Percentiles rank a stretch among this genome's conserved stretches.
Conservation (phyloP, 2,797 vertebrate species). For the Neostethus bicornis region DNA sequence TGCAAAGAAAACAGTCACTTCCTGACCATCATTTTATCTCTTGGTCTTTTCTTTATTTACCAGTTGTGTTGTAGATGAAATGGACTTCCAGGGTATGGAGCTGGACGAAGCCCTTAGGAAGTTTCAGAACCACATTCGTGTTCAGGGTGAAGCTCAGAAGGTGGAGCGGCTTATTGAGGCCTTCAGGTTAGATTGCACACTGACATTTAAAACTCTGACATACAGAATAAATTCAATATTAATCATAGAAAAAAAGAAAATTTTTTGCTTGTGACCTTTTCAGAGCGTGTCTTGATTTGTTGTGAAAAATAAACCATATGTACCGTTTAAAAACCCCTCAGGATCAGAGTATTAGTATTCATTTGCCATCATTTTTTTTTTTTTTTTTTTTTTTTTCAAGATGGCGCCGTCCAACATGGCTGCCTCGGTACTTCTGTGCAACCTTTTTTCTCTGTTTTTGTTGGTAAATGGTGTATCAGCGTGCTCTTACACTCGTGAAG, state of each 20-base stretch:
- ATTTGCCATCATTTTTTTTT: no score
- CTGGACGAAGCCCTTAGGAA: constrained; percentile 97
- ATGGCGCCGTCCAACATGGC: no score
- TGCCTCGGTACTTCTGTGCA: no score
- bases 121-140: constrained; percentile 97
- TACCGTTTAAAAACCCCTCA: not conserved
- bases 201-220: not conserved
- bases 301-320: not conserved
- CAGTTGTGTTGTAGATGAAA: constrained; percentile 88
- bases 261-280: not conserved
- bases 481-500: no score
- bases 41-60: constrained; percentile 3
- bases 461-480: no score
- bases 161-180: constrained; percentile 97
- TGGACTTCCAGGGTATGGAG: constrained; percentile 97
- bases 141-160: constrained; percentile 98
- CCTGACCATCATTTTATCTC: not conserved
- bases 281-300: not conserved
- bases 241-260: not conserved
- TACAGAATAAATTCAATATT: not conserved
- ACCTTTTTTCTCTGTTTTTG: no score
- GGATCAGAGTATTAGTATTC: not conserved
- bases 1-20: not conserved
- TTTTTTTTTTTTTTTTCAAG: no score
- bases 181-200: constrained; percentile 83